Percentiles rank a stretch among this genome's conserved stretches.
Evolutionary conservation across 2,797 vertebrate genomes (phyloP).

Genomic region (Ptychobarbus kaznakovi): DNA sequence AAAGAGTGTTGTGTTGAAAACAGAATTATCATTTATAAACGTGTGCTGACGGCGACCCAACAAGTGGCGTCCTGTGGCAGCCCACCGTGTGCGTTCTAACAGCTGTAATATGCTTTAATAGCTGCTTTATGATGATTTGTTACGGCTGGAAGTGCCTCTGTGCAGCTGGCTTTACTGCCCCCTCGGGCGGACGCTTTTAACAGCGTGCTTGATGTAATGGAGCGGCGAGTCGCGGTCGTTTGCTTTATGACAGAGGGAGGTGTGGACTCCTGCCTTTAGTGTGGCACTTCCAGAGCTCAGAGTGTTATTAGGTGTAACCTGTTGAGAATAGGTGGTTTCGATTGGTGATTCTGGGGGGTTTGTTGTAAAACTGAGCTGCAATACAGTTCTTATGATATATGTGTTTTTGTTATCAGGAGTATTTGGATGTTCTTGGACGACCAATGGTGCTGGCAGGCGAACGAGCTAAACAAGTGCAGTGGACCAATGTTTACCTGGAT

Average conservation of each 20-base stretch:
- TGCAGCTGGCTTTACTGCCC: slow-evolving; percentile 69
- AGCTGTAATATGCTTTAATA: slow-evolving; percentile 78
- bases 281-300: neutral
- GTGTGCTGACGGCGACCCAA: slow-evolving; percentile 5
- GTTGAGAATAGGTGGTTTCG: slow-evolving; percentile 4
- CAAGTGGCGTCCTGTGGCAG: slow-evolving; percentile 9
- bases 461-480: slow-evolving; percentile 94
- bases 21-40: neutral
- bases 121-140: slow-evolving; percentile 78
- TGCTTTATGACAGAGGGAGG: slow-evolving; percentile 60
- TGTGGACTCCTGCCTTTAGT: slow-evolving; percentile 7
- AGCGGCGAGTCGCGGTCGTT: slow-evolving; percentile 66
- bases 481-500: slow-evolving; percentile 99
- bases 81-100: slow-evolving; percentile 61
- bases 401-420: slow-evolving; percentile 81
- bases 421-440: slow-evolving; percentile 94
- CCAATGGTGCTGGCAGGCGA: slow-evolving; percentile 96
- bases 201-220: slow-evolving; percentile 71
- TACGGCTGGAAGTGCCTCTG: slow-evolving; percentile 69
- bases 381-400: neutral
- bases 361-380: neutral
- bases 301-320: neutral
- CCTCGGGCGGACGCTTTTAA: slow-evolving; percentile 62
- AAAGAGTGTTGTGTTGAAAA: neutral
- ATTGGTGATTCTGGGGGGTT: neutral